Percentiles rank a stretch among this genome's conserved stretches.
Evolutionary conservation across 2,797 vertebrate genomes (phyloP).

Genomic region (Masticophis lateralis): DNA sequence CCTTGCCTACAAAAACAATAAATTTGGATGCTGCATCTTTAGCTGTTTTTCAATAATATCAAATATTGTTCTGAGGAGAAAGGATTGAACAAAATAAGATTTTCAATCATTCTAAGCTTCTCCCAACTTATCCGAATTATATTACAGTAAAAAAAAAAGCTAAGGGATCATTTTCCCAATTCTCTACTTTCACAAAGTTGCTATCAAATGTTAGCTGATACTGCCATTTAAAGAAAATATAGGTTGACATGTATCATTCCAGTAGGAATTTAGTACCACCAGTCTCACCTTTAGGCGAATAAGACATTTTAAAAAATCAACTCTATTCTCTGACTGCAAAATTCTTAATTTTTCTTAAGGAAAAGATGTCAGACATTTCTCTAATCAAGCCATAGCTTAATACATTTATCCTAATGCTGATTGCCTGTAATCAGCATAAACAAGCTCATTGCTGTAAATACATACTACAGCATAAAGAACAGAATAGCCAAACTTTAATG

Average conservation of each 20-base stretch:
- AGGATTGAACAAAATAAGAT: background rate
- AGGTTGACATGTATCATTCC: background rate
- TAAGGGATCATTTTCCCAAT: background rate
- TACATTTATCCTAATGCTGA: slow-evolving; percentile 14
- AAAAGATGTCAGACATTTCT: background rate
- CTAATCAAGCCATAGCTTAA: background rate
- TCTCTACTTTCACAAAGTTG: background rate
- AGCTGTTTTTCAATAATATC: background rate
- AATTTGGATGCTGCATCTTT: background rate
- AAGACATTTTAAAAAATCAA: background rate
- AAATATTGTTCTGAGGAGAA: background rate
- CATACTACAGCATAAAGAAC: slow-evolving; percentile 49
- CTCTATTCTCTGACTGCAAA: background rate
- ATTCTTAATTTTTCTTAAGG: background rate
- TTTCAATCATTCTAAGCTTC: background rate
- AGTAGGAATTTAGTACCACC: background rate
- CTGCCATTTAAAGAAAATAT: background rate
- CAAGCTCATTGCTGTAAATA: slow-evolving; percentile 47
- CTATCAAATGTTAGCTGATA: background rate
- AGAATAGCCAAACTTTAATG: slow-evolving; percentile 66
- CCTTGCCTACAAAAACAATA: background rate
- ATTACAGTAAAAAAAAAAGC: background rate
- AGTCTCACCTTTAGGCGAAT: slow-evolving; percentile 2
- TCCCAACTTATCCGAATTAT: background rate
- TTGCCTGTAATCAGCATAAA: slow-evolving; percentile 48